Percentiles rank a stretch among this genome's conserved stretches.
phyloP scores from a whole-genome alignment of 2,888 invertebrate genomes.

The Panzeria rudis region DNA sequence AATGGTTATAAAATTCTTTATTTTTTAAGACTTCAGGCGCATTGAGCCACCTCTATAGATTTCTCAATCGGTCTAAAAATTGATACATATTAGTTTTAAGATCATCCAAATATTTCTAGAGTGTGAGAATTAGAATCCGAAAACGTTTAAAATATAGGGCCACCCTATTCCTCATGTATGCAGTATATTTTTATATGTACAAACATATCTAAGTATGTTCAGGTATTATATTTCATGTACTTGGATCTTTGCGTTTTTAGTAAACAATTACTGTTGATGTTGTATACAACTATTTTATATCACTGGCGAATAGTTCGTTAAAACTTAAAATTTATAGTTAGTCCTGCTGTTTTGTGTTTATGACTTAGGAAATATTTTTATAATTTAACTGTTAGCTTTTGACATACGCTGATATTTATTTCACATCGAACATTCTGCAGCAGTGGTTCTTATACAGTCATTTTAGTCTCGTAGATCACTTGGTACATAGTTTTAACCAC shows the following conservation, averaged over 20 bases:
- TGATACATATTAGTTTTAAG: not conserved
- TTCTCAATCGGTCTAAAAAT: no score
- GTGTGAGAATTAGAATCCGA: no score
- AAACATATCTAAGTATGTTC: not conserved
- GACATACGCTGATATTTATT: conserved; percentile 22
- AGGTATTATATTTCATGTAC: not conserved
- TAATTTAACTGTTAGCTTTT: conserved; percentile 20
- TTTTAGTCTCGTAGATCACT: no score
- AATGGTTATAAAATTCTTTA: no score
- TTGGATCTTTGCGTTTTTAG: conserved; percentile 23
- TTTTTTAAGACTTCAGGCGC: no score
- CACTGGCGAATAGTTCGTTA: not conserved
- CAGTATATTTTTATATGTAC: not conserved
- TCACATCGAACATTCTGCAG: conserved; percentile 1
- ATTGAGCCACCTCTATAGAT: no score
- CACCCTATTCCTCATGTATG: no score
- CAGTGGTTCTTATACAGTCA: not conserved
- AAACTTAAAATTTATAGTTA: not conserved
- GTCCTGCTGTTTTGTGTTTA: not conserved
- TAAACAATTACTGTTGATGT: conserved; percentile 32
- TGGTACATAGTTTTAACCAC: no score
- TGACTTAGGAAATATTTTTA: not conserved
- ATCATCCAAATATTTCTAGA: no score
- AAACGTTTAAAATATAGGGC: no score
- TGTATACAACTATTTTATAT: not conserved